Percentiles rank a stretch among this genome's conserved stretches.
Evolutionary conservation across 2,113 vertebrate genomes (phyloP).

Genomic region (Pluvialis apricaria): DNA sequence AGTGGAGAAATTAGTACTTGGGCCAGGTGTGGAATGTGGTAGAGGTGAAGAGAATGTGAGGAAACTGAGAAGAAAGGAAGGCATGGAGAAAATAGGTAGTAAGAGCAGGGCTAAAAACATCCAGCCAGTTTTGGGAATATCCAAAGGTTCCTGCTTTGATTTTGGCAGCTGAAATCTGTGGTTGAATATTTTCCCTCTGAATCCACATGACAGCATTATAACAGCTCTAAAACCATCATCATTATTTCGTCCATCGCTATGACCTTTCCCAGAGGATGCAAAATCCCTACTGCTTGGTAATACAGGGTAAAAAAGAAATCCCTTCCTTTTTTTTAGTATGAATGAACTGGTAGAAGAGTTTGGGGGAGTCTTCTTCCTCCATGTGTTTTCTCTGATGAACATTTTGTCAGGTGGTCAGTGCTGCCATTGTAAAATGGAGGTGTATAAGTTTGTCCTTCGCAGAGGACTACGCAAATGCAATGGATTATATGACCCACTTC

Average conservation of each 20-base stretch:
- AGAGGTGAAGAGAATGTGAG: background rate
- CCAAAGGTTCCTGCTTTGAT: background rate
- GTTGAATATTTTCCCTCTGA: constrained; percentile 32
- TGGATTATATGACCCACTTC: background rate
- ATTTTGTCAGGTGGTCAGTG: background rate
- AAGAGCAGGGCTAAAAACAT: background rate
- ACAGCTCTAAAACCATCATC: background rate
- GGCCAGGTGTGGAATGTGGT: background rate
- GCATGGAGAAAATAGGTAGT: background rate
- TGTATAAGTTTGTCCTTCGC: background rate
- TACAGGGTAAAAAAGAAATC: background rate
- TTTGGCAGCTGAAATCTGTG: constrained; percentile 1
- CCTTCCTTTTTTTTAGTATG: background rate
- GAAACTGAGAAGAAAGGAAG: background rate
- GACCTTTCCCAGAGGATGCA: background rate
- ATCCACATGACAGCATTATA: background rate
- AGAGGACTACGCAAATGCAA: background rate
- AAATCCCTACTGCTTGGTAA: background rate
- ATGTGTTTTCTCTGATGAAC: background rate
- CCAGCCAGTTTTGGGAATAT: background rate
- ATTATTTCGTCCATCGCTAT: background rate
- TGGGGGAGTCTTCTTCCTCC: background rate
- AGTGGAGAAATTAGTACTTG: background rate
- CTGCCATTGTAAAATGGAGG: background rate
- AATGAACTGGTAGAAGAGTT: background rate